A percentile compares a stretch with the other conserved stretches of the same genome.
phyloP scores from a whole-genome alignment of 2,797 vertebrate species.

The Eremophila alpestris region DNA sequence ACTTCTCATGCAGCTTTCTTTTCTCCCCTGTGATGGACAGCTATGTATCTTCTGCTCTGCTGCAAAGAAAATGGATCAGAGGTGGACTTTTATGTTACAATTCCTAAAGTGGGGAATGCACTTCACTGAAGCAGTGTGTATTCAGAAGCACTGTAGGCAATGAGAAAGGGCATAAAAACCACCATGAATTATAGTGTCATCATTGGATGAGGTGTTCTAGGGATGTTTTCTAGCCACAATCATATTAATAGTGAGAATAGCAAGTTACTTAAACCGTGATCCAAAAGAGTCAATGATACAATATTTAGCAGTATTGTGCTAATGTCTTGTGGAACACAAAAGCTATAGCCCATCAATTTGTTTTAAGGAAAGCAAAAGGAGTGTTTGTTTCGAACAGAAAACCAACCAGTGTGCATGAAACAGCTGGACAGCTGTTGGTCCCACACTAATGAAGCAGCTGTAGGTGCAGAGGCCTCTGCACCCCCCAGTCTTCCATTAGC shows the following conservation, averaged over 20 bases:
- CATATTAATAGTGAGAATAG: background rate
- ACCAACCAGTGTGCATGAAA: background rate
- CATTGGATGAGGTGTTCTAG: background rate
- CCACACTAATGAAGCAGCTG: background rate
- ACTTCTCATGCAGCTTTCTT: background rate
- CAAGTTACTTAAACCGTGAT: background rate
- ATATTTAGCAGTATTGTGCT: fast-evolving
- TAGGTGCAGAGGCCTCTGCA: background rate
- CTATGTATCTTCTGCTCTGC: background rate
- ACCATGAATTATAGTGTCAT: background rate
- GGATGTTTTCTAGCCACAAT: background rate
- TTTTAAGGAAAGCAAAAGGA: background rate
- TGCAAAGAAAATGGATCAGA: background rate
- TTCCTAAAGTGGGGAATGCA: background rate
- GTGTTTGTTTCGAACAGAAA: background rate
- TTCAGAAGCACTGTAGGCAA: background rate
- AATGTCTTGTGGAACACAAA: background rate
- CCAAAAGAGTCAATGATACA: background rate
- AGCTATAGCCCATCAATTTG: background rate
- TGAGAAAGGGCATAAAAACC: background rate
- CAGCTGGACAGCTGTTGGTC: background rate
- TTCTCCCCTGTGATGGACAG: background rate
- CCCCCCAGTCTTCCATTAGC: background rate
- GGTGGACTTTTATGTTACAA: background rate
- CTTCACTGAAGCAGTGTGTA: background rate